These are phyloP conservation scores for Bufotes viridis DNA, from an alignment of 2,797 vertebrate species.

Conservation along the genomic window DNA sequence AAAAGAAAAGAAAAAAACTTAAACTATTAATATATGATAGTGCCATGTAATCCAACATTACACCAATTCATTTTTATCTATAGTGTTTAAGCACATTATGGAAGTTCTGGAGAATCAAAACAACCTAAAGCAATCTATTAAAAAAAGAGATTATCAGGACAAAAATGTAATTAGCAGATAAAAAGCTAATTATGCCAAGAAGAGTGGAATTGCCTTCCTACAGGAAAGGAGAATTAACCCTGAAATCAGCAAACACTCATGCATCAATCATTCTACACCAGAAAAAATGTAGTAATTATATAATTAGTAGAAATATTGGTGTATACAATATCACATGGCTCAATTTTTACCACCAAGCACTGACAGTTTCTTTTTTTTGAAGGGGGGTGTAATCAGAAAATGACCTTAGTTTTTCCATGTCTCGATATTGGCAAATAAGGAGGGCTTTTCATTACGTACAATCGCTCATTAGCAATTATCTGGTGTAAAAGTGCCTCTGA, in stretches of 20 bases:
- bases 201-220: constrained; percentile 8
- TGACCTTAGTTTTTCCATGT: too few relatives aligned
- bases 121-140: constrained; percentile 37
- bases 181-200: constrained; percentile 37
- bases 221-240: constrained; percentile 12
- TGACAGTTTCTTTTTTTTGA: background rate
- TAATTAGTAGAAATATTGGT: background rate
- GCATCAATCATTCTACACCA: background rate
- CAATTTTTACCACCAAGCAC: background rate
- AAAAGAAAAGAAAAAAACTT: background rate
- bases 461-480: too few relatives aligned
- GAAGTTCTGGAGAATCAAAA: constrained; percentile 1
- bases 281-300: background rate
- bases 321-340: background rate
- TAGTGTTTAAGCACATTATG: background rate
- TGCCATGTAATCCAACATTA: background rate
- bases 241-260: background rate
- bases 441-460: too few relatives aligned
- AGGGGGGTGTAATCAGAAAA: too few relatives aligned
- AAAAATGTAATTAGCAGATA: constrained; percentile 48
- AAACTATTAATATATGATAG: background rate
- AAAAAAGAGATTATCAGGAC: constrained; percentile 37
- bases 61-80: background rate
- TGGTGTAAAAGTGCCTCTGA: too few relatives aligned
- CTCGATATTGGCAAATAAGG: too few relatives aligned